Percentiles rank a stretch among this genome's conserved stretches.
These are phyloP conservation scores for Adineta ricciae DNA, from an alignment of 2,888 invertebrate genomes.

Conservation along the genomic window DNA sequence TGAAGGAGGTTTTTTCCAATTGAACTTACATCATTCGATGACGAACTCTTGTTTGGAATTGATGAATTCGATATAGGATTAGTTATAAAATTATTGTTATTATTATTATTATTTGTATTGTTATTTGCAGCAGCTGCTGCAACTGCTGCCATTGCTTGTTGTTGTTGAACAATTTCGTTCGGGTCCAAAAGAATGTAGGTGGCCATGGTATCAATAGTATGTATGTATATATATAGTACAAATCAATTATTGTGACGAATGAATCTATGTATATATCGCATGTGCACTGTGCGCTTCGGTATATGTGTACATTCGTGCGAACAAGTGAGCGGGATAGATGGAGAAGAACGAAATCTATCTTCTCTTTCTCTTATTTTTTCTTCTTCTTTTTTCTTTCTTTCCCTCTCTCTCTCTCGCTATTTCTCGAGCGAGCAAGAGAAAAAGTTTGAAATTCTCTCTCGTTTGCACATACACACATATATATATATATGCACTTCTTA, in stretches of 20 bases:
- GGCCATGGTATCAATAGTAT: background rate
- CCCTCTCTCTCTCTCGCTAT: background rate
- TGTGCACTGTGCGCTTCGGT: background rate
- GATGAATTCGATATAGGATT: background rate
- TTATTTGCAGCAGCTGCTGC: background rate
- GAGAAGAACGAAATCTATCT: slow-evolving; percentile 9
- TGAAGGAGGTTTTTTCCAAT: background rate
- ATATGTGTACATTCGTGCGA: slow-evolving; percentile 7
- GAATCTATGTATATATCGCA: slow-evolving; percentile 1
- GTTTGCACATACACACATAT: background rate
- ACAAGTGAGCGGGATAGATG: slow-evolving; percentile 5
- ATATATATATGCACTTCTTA: background rate
- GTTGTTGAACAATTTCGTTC: slow-evolving; percentile 5
- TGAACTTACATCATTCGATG: background rate
- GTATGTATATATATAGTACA: background rate
- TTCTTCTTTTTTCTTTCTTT: background rate
- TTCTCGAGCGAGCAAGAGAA: background rate
- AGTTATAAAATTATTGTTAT: background rate
- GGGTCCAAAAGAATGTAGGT: background rate
- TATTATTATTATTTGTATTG: background rate
- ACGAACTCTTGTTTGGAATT: background rate
- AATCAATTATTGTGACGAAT: slow-evolving; percentile 13
- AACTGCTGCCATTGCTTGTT: background rate
- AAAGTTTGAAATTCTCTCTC: slow-evolving; percentile 2
- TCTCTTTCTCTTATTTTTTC: background rate